Base-by-base conservation (phyloP, 2,113 vertebrate species). In the Calyptomena viridis region DNA sequence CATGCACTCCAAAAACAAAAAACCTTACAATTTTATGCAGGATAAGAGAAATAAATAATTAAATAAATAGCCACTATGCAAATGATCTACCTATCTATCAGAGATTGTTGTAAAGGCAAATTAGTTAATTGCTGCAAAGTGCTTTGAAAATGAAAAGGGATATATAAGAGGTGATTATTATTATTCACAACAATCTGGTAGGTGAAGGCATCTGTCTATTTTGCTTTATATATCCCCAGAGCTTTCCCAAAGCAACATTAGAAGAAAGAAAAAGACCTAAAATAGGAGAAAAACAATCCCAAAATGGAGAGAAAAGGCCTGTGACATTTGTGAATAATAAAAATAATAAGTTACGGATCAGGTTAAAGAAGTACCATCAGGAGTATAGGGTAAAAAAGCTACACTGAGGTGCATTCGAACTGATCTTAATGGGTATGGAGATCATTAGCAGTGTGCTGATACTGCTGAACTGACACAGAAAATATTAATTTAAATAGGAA, bases 151-250 rank as follows among this genome's bases (percentile, higher is more conserved):
- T 94, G 88, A 96, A 96, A 97, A 95, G 93, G 93, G 88, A 96
- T 97, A 93, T 96, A 96, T 94, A 97, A 95, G 92, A 95, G 93
- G 93, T 95, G 95, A 97, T 97, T 97, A 97, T 95, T 96, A 96
- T 96, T 97, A 97, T 96, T 96, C 94, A 96, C 93, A 96, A 89
- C 95, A 95, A 96, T 96, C 96, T 97, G 92, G 93, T 96, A 96
- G 90, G 94, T 97, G 94, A 96, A 96, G 88, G 72, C 90, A 95
- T 97, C 96, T 96, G 95, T 90, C 93, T 97, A 39, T 96, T 96
- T 96, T 96, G 90, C 73, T 87, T 95, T 90, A 93, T 96, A 67
- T 78, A 80, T 93, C 94, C 96, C 93, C 31, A 90, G 95, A 95
- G 95, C 77, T 91, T 97, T 95, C 77, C 69, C 89, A 89, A 91